Evolutionary conservation across 2,113 vertebrate species (phyloP).

Genomic region (Scortum barcoo): DNA sequence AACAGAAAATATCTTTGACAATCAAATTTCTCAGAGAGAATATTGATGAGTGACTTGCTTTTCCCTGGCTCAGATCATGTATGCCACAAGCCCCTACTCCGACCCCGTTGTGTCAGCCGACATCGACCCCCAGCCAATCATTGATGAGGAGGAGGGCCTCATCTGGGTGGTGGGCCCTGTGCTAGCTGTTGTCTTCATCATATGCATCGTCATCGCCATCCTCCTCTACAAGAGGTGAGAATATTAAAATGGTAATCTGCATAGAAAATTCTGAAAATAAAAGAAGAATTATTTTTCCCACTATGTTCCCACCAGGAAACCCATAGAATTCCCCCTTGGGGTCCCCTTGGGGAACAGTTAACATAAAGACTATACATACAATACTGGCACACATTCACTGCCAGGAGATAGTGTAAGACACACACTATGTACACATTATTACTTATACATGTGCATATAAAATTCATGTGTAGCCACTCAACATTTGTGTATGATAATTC

Average conservation of each 20-base stretch:
- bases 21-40: not conserved
- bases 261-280: not conserved
- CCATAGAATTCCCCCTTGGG: too few species aligned
- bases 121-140: conserved; percentile 95
- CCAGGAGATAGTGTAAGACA: not conserved
- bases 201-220: conserved; percentile 99
- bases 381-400: not conserved
- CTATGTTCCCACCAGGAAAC: too few species aligned
- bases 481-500: conserved; percentile 3
- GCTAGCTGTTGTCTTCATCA: conserved; percentile 98
- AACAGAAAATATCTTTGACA: not conserved
- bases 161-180: conserved; percentile 99
- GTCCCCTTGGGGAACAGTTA: not conserved
- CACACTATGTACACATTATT: not conserved
- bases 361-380: not conserved
- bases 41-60: conserved; percentile 11
- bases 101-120: conserved; percentile 96
- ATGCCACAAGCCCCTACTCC: conserved; percentile 97
- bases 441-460: conserved; percentile 15
- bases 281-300: not conserved
- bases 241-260: conserved; percentile 12
- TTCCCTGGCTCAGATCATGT: conserved; percentile 91
- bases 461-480: not conserved
- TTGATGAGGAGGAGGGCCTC: conserved; percentile 98
- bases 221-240: conserved; percentile 98